These are phyloP conservation scores for Matsumurasca onukii DNA, from an alignment of 1,140 invertebrate genomes.

Conservation along the genomic window DNA sequence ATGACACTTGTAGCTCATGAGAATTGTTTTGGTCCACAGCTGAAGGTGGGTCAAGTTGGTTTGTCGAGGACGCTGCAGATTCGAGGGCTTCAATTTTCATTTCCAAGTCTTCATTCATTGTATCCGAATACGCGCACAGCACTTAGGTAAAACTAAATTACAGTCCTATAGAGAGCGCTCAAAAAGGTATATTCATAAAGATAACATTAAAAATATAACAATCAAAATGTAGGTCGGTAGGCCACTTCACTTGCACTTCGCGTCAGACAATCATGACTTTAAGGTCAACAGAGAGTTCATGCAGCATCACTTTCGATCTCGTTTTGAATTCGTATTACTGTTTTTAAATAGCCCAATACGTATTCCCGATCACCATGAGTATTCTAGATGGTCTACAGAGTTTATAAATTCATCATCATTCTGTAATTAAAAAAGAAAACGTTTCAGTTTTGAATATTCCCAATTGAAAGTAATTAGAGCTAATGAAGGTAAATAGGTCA, in stretches of 20 bases:
- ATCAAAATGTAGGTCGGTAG: constrained; percentile 66
- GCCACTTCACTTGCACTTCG: constrained; percentile 68
- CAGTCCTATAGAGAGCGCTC: too few relatives aligned
- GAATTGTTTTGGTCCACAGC: constrained; percentile 37
- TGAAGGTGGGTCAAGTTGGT: constrained; percentile 31
- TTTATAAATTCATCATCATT: too few relatives aligned
- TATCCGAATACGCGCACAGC: too few relatives aligned
- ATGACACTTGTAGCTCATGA: constrained; percentile 38
- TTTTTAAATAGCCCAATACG: too few relatives aligned
- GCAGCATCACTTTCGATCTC: constrained; percentile 35
- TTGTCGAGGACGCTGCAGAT: constrained; percentile 33
- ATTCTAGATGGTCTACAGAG: too few relatives aligned
- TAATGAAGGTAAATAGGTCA: too few relatives aligned
- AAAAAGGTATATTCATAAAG: too few relatives aligned
- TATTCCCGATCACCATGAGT: too few relatives aligned
- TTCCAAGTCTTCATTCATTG: constrained; percentile 37
- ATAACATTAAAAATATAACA: constrained; percentile 18
- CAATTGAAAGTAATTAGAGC: too few relatives aligned
- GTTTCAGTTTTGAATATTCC: too few relatives aligned
- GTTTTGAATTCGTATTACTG: neutral
- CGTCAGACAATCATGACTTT: constrained; percentile 50
- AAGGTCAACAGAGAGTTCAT: constrained; percentile 45
- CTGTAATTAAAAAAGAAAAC: too few relatives aligned
- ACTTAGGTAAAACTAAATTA: too few relatives aligned
- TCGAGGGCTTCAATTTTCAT: constrained; percentile 34